Evolutionary conservation across 2,113 vertebrate genomes (phyloP).

Genomic region (Montifringilla adamsi): DNA sequence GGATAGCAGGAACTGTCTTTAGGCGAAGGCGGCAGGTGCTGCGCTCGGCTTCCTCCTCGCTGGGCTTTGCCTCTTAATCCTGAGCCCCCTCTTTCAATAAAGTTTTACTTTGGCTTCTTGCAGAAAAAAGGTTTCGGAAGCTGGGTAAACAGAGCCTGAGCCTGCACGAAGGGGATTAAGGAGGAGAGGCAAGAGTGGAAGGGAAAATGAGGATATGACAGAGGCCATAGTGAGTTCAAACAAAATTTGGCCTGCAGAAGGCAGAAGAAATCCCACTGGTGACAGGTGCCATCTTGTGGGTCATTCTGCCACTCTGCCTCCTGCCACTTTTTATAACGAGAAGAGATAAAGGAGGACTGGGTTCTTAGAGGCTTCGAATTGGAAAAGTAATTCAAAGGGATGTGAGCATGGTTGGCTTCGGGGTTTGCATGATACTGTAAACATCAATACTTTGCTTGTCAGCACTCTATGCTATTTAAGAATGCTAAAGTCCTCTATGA

Average conservation of each 20-base stretch:
- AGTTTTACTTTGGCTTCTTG: slow-evolving; percentile 71
- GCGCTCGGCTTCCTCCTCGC: not conserved
- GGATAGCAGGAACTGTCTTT: not conserved
- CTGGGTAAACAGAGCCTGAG: slow-evolving; percentile 62
- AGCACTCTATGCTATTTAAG: slow-evolving; percentile 47
- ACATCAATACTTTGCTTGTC: slow-evolving; percentile 54
- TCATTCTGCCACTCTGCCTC: slow-evolving; percentile 95
- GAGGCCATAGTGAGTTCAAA: slow-evolving; percentile 94
- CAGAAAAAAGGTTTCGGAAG: slow-evolving; percentile 65
- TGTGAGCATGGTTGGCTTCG: slow-evolving; percentile 60
- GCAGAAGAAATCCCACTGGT: slow-evolving; percentile 88
- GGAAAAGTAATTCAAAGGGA: slow-evolving; percentile 77
- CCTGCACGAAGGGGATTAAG: slow-evolving; percentile 69
- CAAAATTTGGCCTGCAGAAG: slow-evolving; percentile 98
- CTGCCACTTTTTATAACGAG: slow-evolving; percentile 95
- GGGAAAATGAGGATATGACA: slow-evolving; percentile 96
- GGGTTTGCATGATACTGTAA: slow-evolving; percentile 60
- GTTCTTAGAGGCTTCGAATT: slow-evolving; percentile 61
- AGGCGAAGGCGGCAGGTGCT: not conserved
- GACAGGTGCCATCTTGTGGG: slow-evolving; percentile 99
- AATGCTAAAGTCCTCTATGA: slow-evolving; percentile 15
- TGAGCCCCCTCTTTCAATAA: slow-evolving; percentile 60
- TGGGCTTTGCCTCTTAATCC: slow-evolving; percentile 15
- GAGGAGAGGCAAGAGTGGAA: slow-evolving; percentile 84
- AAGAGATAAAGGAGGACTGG: slow-evolving; percentile 75